These are phyloP conservation scores for Caenorhabditis virilis DNA, from an alignment of 2,888 invertebrate species.

Conservation along the genomic window DNA sequence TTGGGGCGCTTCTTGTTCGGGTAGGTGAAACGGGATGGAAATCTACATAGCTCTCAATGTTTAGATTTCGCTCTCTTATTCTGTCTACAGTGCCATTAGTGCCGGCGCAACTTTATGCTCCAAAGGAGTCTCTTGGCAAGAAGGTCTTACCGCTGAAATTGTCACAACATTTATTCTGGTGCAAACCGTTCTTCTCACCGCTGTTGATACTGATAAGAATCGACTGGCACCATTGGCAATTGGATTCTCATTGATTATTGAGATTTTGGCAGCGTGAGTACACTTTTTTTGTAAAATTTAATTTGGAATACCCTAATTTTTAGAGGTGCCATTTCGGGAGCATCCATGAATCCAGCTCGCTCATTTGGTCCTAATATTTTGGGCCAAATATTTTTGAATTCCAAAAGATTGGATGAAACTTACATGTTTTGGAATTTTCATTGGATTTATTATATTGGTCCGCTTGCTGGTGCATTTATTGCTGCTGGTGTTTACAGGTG, in stretches of 20 bases:
- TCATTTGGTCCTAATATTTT: conserved; percentile 70
- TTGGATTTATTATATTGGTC: conserved; percentile 70
- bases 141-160: conserved; percentile 60
- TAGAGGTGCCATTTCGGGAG: conserved; percentile 69
- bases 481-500: conserved; percentile 66
- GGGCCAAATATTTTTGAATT: conserved; percentile 34
- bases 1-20: conserved; percentile 65
- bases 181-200: conserved; percentile 69
- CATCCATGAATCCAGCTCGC: conserved; percentile 71
- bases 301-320: too few species aligned
- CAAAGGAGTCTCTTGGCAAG: conserved; percentile 29
- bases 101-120: conserved; percentile 40
- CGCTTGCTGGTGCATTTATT: conserved; percentile 66
- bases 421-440: conserved; percentile 59
- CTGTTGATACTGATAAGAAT: conserved; percentile 67
- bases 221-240: conserved; percentile 69
- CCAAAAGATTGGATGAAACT: conserved; percentile 4
- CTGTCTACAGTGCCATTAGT: conserved; percentile 18
- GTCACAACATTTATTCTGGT: conserved; percentile 68
- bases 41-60: neutral
- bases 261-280: conserved; percentile 69
- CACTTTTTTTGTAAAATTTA: too few species aligned
- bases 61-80: conserved; percentile 28
- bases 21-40: conserved; percentile 30
- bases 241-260: conserved; percentile 69